Evolutionary conservation across 2,888 invertebrate species (phyloP), one percentile per base, ranked within the genome.

Genomic region (Callinectes sapidus): DNA sequence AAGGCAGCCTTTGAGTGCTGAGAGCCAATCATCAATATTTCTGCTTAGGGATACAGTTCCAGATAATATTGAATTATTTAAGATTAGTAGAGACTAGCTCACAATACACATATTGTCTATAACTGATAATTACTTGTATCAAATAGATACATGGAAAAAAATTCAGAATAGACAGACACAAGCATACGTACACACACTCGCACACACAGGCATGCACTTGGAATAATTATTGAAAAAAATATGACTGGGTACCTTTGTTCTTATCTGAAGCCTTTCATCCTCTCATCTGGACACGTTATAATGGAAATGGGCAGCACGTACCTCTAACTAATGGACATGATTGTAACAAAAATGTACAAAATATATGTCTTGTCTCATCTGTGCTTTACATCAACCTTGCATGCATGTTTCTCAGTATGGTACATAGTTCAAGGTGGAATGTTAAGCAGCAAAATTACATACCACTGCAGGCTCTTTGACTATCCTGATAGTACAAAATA

Each of bases 311-410:
- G 90, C 90, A 87, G 91, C 91, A 91, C 86, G 89, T 93, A 93
- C 90, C 92, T 92, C 92, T 93, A 91, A 93, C 87, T 92, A 92
- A 92, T 92, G 92, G 92, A 90, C 92, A 92, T 92, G 87, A 88
- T 88, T 90, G 92, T 92, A 92, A 92, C 92, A 92, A 92, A 92
- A 92, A 92, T 87, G 92, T 92, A 92, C 92, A 92, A 92, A 92
- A 92, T 92, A 92, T 92, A 92, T 92, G 92, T 92, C 92, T 92
- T 90, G 90, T 87, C 90, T 77, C 90, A 90, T 92, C 87, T 92
- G 77, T 92, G 92, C 92, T 89, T 88, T 88, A 92, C 90, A 86
- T 90, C 90, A 87, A 88, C 92, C 86, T 90, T 92, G 90, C 92
- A 92, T 87, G 90, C 90, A 88, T 71, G 71, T 86, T 90, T 90